Percentiles rank a stretch among this genome's conserved stretches.
These are phyloP conservation scores for Telmatherina bonti DNA, from an alignment of 2,797 vertebrate species.

Conservation along the genomic window DNA sequence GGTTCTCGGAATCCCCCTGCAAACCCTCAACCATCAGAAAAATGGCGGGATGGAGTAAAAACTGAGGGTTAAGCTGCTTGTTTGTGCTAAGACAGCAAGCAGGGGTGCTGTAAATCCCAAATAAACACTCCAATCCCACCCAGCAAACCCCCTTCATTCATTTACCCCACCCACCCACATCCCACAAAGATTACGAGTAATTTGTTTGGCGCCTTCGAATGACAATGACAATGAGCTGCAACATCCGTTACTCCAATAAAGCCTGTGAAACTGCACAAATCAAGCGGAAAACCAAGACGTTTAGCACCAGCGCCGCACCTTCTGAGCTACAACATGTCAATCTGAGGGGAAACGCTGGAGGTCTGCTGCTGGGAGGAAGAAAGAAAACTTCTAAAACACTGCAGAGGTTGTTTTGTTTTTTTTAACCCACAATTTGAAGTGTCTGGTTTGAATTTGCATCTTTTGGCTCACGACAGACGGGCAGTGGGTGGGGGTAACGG, in stretches of 20 bases:
- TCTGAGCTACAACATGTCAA: slow-evolving; percentile 16
- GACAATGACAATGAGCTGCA: slow-evolving; percentile 17
- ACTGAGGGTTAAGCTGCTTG: slow-evolving; percentile 54
- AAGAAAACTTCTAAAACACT: slow-evolving; percentile 15
- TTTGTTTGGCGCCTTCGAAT: slow-evolving; percentile 30
- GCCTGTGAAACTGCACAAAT: slow-evolving; percentile 20
- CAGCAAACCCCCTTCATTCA: neutral
- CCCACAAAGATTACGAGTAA: slow-evolving; percentile 47
- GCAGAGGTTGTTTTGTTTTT: slow-evolving; percentile 29
- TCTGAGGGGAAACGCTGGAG: neutral
- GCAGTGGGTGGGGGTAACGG: neutral
- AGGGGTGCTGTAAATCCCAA: slow-evolving; percentile 49
- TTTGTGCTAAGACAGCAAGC: slow-evolving; percentile 57
- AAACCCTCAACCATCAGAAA: slow-evolving; percentile 28
- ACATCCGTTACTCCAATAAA: slow-evolving; percentile 20
- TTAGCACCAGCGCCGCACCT: slow-evolving; percentile 2
- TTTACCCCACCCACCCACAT: slow-evolving; percentile 28
- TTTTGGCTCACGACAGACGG: slow-evolving; percentile 6
- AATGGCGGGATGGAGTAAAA: slow-evolving; percentile 49
- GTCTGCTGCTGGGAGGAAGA: neutral
- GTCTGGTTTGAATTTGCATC: slow-evolving; percentile 38
- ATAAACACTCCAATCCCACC: slow-evolving; percentile 25
- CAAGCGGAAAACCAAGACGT: slow-evolving; percentile 41
- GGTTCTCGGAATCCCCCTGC: slow-evolving; percentile 18
- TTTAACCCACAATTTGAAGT: slow-evolving; percentile 20